phyloP scores from a whole-genome alignment of 2,113 vertebrate genomes.

The Aspiorhynchus laticeps region DNA sequence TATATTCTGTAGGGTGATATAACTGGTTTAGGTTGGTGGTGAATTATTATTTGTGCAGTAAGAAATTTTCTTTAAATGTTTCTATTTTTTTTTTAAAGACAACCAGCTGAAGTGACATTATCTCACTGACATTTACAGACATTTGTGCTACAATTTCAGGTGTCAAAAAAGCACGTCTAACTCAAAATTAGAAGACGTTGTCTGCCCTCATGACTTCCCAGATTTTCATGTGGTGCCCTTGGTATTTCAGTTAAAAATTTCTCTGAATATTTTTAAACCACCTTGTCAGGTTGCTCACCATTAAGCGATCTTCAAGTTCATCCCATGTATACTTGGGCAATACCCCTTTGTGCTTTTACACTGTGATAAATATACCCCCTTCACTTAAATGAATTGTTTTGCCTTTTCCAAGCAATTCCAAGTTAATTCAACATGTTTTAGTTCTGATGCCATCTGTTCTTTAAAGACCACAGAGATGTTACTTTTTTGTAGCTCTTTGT shows the following conservation, averaged over 20 bases:
- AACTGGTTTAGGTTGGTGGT: neutral
- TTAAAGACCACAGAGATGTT: constrained; percentile 13
- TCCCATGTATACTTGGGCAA: constrained; percentile 1
- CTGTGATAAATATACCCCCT: constrained; percentile 5
- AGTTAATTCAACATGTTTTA: constrained; percentile 7
- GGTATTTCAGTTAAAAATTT: constrained; percentile 19
- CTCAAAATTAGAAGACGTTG: neutral
- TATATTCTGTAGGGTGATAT: neutral
- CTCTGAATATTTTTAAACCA: constrained; percentile 7
- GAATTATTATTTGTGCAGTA: neutral
- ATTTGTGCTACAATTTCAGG: constrained; percentile 26
- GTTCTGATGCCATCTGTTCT: constrained; percentile 38
- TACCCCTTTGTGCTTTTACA: neutral
- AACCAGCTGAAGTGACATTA: neutral
- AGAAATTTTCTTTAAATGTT: neutral
- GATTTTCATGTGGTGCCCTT: neutral
- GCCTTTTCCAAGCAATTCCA: constrained; percentile 2
- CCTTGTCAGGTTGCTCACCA: constrained; percentile 11
- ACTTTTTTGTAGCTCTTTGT: neutral
- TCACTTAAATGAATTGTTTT: constrained; percentile 28
- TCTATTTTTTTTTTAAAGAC: neutral
- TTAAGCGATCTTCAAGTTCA: constrained; percentile 3
- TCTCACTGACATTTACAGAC: constrained; percentile 40
- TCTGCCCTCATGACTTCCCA: neutral
- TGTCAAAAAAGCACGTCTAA: neutral